A percentile compares a stretch with the other conserved stretches of the same genome.
phyloP scores from a whole-genome alignment of 2,113 vertebrate genomes.

The Corydoras sp. region DNA sequence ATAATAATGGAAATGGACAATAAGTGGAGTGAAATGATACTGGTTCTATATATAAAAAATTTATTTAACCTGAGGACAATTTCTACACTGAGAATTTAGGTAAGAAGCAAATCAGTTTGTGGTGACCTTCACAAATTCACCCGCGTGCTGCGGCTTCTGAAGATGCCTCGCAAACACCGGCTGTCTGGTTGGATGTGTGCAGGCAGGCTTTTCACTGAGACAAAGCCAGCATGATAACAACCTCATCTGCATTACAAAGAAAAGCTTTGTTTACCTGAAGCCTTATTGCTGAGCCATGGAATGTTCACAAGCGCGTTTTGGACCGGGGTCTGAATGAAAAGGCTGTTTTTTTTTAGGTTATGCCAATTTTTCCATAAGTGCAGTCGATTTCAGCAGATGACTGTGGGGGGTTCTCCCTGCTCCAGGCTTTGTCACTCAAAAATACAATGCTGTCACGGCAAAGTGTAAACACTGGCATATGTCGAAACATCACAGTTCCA shows the following conservation, averaged over 20 bases:
- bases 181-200: slow-evolving; percentile 57
- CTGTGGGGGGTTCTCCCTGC: neutral
- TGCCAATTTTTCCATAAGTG: neutral
- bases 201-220: slow-evolving; percentile 57
- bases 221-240: slow-evolving; percentile 64
- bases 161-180: slow-evolving; percentile 54
- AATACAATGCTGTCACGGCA: slow-evolving; percentile 8
- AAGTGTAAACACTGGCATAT: slow-evolving; percentile 15
- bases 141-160: slow-evolving; percentile 56
- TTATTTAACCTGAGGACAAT: no score
- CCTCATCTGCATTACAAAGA: slow-evolving; percentile 68
- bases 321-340: neutral
- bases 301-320: slow-evolving; percentile 43
- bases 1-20: no score
- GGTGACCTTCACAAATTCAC: slow-evolving; percentile 57
- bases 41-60: no score
- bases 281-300: slow-evolving; percentile 45
- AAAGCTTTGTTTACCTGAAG: slow-evolving; percentile 63
- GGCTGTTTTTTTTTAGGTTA: neutral
- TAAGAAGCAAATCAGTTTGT: slow-evolving; percentile 1
- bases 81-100: no score
- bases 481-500: neutral
- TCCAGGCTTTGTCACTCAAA: slow-evolving; percentile 21
- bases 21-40: no score
- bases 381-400: neutral